Conservation (phyloP, 2,888 invertebrate species). For the Drosophila flavopinicola region DNA sequence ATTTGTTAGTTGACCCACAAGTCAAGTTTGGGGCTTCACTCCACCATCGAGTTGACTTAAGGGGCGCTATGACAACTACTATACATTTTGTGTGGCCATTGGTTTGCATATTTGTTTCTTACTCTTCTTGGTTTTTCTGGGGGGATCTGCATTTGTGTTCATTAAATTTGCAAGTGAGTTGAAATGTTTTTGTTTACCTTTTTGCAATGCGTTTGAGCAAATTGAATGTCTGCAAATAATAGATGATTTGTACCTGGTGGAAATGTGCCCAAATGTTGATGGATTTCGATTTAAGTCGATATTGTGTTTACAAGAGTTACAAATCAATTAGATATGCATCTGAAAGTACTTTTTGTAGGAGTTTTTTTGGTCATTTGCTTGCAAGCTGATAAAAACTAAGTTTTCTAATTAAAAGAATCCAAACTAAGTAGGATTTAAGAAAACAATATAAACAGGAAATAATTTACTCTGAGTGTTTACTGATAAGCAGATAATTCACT, state of each 20-base stretch:
- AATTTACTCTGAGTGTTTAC: no score
- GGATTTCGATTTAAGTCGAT: background rate
- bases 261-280: background rate
- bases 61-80: constrained; percentile 49
- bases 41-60: constrained; percentile 52
- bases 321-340: no score
- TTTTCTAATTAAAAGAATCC: no score
- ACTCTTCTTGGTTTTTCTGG: constrained; percentile 14
- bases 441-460: no score
- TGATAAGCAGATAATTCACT: no score
- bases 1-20: constrained; percentile 68
- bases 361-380: no score
- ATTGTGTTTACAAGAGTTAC: background rate
- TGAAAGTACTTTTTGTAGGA: no score
- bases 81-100: constrained; percentile 56
- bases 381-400: no score
- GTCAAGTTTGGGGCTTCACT: constrained; percentile 44
- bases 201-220: constrained; percentile 39
- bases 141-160: constrained; percentile 58
- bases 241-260: constrained; percentile 22
- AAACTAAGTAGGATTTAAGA: no score
- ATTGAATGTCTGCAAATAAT: constrained; percentile 44
- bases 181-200: constrained; percentile 73
- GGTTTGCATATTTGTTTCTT: constrained; percentile 22
- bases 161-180: constrained; percentile 70